Evolutionary conservation across 2,888 invertebrate genomes (phyloP), one percentile per base, ranked within the genome.

Genomic region (Phengaris arion): DNA sequence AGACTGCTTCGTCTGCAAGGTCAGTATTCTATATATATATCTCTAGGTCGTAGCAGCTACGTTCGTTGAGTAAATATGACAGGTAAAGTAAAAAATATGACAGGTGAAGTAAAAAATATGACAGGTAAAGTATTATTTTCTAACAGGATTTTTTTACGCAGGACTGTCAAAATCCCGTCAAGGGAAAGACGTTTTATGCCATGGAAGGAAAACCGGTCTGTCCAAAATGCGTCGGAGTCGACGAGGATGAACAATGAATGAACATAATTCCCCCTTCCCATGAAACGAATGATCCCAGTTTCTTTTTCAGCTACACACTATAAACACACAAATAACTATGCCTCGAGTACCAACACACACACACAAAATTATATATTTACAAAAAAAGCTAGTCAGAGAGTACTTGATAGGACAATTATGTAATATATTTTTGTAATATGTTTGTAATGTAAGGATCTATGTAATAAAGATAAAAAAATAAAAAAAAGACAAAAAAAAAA

Each of bases 1-100:
- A 10, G 98, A 99, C 87, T 99, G 99, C 93, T 99, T 99, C 94
- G 98, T 99, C 81, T 99, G 99, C 95, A 96, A 98, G 97, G 99
- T 99, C 95, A 95, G 97, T 91, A 90, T 68, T 68, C 35, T 51
- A 75, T 76, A 54, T 76, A 54, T 57, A 64, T 45, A 48, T 13
- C n/a, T 77, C 76, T 76, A 35, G 72, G 35, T 52, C 13, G 4
- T 35, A 12, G 68, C 69, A 54, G 64, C 35, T 57, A 9, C 70
- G 5, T n/a, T 73, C 54, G 54, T n/a, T 13, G 52, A n/a, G 15
- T 75, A 51, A 72, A 77, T 55, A 64, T 80, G 80, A 80, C 79
- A 82, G 82, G 82, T 81, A 76, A 68, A 79, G 80, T 81, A 81
- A 22, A 35, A 51, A 72, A 77, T 55, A 64, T 80, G 80, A 80